These are phyloP conservation scores for Timandra comae DNA, from an alignment of 2,888 invertebrate species.

Conservation along the genomic window DNA sequence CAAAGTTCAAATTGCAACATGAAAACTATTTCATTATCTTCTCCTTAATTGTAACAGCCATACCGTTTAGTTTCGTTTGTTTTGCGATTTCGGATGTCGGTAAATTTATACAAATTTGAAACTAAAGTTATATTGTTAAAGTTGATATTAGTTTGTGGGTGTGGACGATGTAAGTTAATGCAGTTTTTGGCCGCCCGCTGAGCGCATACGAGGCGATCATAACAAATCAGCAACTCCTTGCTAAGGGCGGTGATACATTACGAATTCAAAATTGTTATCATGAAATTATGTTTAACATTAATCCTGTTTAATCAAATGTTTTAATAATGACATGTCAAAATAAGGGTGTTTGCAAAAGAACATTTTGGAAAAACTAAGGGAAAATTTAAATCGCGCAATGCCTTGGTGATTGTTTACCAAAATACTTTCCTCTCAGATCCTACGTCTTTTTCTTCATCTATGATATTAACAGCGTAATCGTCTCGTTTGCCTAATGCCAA, in stretches of 20 bases:
- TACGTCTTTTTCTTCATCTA: no score
- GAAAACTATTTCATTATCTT: conserved; percentile 44
- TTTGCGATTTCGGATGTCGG: conserved; percentile 48
- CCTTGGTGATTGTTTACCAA: no score
- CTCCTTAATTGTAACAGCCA: conserved; percentile 64
- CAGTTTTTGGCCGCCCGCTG: conserved; percentile 65
- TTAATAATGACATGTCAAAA: no score
- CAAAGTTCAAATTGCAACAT: conserved; percentile 26
- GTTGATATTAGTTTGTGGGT: conserved; percentile 32
- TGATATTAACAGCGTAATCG: no score
- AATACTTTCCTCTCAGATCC: no score
- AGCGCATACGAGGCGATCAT: conserved; percentile 59
- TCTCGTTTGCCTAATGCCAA: no score
- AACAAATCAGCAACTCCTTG: conserved; percentile 64
- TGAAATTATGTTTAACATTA: no score
- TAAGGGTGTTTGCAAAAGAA: no score
- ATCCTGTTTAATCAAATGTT: no score
- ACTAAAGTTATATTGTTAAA: conserved; percentile 27
- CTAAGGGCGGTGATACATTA: conserved; percentile 32
- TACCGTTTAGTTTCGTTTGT: conserved; percentile 65
- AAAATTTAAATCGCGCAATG: no score
- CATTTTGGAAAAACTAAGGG: no score
- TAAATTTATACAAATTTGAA: conserved; percentile 23
- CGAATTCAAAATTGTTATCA: no score
- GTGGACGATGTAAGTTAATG: conserved; percentile 36